Conservation (phyloP, 2,888 invertebrate genomes). For the Ctenicera cuprea region DNA sequence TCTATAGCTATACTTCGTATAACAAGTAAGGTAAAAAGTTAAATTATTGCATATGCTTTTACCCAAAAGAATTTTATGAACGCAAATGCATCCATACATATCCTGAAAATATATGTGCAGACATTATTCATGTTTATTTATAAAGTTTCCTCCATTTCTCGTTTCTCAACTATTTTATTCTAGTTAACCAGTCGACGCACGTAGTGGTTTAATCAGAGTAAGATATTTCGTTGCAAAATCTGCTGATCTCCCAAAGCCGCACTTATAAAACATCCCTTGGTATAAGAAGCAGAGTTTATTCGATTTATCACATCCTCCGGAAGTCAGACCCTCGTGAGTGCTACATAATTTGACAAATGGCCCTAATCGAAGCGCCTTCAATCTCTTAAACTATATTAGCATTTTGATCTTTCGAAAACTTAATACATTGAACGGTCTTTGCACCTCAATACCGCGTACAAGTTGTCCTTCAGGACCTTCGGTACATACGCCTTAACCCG, state of each 20-base stretch:
- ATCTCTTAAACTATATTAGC: background rate
- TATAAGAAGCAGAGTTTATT: background rate
- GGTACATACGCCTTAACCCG: background rate
- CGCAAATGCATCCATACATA: too few species aligned
- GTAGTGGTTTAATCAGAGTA: background rate
- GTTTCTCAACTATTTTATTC: background rate
- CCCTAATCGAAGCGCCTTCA: background rate
- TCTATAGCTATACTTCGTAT: too few species aligned
- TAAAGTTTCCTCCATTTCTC: too few species aligned
- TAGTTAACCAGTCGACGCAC: background rate
- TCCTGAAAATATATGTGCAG: too few species aligned
- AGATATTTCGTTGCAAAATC: background rate
- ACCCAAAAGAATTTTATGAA: too few species aligned
- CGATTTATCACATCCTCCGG: constrained; percentile 1
- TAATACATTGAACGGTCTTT: background rate
- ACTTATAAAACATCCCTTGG: background rate
- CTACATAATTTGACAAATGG: constrained; percentile 6
- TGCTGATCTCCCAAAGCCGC: background rate
- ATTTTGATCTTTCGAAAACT: background rate
- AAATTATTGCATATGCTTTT: too few species aligned
- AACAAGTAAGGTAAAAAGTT: too few species aligned
- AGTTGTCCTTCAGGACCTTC: background rate
- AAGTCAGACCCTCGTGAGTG: constrained; percentile 7
- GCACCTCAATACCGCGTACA: background rate
- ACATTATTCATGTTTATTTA: too few species aligned